Conservation (phyloP, 1,140 invertebrate genomes). For the Euura lappo region DNA sequence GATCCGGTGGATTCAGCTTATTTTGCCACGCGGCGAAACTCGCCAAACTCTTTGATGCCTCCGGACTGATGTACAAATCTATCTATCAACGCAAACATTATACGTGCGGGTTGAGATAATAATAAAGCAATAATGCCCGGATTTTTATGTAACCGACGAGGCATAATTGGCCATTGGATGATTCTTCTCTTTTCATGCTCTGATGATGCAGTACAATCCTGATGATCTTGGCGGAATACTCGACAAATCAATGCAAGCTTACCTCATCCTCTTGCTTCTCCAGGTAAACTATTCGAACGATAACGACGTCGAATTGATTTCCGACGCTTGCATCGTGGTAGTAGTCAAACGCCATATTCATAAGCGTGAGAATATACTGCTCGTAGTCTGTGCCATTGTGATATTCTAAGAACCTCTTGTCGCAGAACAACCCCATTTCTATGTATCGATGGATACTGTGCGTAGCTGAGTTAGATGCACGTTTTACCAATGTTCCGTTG, state of each 20-base stretch:
- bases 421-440: conserved; percentile 70
- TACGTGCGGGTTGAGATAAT: too few relatives aligned
- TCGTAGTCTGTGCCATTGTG: conserved; percentile 68
- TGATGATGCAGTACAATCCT: too few relatives aligned
- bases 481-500: conserved; percentile 19
- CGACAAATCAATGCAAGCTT: conserved; percentile 2
- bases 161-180: too few relatives aligned
- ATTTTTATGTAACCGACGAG: too few relatives aligned
- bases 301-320: conserved; percentile 71
- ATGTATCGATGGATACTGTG: conserved; percentile 63
- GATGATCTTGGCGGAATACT: too few relatives aligned
- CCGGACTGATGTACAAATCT: conserved; percentile 62
- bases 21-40: conserved; percentile 75
- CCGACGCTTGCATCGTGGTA: conserved; percentile 71
- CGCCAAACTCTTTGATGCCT: conserved; percentile 67
- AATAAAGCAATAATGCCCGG: too few relatives aligned
- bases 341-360: conserved; percentile 74
- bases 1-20: conserved; percentile 70
- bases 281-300: conserved; percentile 67
- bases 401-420: conserved; percentile 70
- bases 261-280: conserved; percentile 62
- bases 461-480: conserved; percentile 17
- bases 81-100: conserved; percentile 37
- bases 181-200: too few relatives aligned
- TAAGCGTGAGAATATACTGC: conserved; percentile 72